Conservation (phyloP, 92 coral and sea anemone species). For the Phenganax stokvisi region DNA sequence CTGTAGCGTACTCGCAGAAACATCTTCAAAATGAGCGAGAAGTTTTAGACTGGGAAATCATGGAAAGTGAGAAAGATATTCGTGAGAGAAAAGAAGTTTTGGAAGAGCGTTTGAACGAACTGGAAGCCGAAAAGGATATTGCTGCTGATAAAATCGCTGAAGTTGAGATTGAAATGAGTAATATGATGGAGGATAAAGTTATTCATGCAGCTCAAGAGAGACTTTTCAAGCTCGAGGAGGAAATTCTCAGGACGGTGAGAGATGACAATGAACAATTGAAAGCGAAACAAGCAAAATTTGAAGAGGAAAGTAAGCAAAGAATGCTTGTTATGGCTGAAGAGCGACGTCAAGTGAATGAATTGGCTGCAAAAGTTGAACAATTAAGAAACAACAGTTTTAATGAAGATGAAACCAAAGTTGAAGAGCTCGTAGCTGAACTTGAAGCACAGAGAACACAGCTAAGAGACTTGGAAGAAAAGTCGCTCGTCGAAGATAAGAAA, state of each 20-base stretch:
- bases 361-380: slow-evolving; percentile 51
- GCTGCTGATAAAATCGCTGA: slow-evolving; percentile 85
- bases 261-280: slow-evolving; percentile 60
- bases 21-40: slow-evolving; percentile 69
- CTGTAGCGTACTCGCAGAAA: slow-evolving; percentile 51
- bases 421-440: slow-evolving; percentile 38
- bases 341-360: slow-evolving; percentile 38
- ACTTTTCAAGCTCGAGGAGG: slow-evolving; percentile 60
- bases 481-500: slow-evolving; percentile 45
- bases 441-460: slow-evolving; percentile 49
- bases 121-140: slow-evolving; percentile 68
- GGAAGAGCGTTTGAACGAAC: slow-evolving; percentile 62
- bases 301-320: slow-evolving; percentile 20
- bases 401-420: slow-evolving; percentile 28
- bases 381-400: slow-evolving; percentile 35
- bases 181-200: slow-evolving; percentile 62
- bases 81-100: slow-evolving; percentile 54
- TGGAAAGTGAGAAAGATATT: slow-evolving; percentile 56
- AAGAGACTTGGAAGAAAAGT: slow-evolving; percentile 61
- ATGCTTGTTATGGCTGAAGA: slow-evolving; percentile 1
- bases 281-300: slow-evolving; percentile 37
- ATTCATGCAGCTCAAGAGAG: slow-evolving; percentile 63
- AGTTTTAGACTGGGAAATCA: slow-evolving; percentile 68
- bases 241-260: slow-evolving; percentile 49
- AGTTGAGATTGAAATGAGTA: slow-evolving; percentile 60